Conservation (phyloP, 2,888 invertebrate species). For the Terebella lapidaria region DNA sequence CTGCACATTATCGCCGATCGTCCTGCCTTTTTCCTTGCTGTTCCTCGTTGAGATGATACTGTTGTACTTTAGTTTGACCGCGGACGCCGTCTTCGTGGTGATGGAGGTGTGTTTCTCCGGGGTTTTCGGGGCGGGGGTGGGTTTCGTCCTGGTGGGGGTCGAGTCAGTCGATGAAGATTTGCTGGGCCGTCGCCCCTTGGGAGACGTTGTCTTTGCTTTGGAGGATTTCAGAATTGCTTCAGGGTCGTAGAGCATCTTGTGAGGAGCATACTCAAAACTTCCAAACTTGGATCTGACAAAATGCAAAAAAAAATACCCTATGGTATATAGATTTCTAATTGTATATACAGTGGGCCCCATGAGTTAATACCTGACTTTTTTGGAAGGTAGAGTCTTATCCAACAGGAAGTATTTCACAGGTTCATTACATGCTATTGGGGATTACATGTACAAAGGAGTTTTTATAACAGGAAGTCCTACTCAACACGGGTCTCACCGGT, state of each 20-base stretch:
- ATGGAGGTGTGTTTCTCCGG: constrained; percentile 17
- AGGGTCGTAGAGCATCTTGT: neutral
- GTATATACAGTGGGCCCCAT: too few species aligned
- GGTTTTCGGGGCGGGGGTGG: neutral
- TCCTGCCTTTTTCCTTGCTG: neutral
- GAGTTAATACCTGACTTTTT: too few species aligned
- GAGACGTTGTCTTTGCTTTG: neutral
- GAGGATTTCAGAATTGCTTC: neutral
- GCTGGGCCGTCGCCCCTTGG: neutral
- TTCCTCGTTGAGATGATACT: constrained; percentile 29
- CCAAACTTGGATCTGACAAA: constrained; percentile 62
- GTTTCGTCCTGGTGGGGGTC: neutral
- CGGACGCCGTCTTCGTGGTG: constrained; percentile 36
- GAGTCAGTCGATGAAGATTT: neutral
- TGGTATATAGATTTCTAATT: neutral
- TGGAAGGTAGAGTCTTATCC: too few species aligned
- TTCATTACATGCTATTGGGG: too few species aligned
- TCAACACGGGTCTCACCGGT: too few species aligned
- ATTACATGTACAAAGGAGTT: too few species aligned
- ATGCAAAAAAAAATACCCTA: too few species aligned
- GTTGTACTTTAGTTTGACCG: constrained; percentile 41
- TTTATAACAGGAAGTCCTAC: too few species aligned
- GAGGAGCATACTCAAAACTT: neutral
- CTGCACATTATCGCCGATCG: neutral
- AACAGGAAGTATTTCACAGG: too few species aligned